Evolutionary conservation across 2,888 invertebrate genomes (phyloP).

Genomic region (Aethes cnicana): DNA sequence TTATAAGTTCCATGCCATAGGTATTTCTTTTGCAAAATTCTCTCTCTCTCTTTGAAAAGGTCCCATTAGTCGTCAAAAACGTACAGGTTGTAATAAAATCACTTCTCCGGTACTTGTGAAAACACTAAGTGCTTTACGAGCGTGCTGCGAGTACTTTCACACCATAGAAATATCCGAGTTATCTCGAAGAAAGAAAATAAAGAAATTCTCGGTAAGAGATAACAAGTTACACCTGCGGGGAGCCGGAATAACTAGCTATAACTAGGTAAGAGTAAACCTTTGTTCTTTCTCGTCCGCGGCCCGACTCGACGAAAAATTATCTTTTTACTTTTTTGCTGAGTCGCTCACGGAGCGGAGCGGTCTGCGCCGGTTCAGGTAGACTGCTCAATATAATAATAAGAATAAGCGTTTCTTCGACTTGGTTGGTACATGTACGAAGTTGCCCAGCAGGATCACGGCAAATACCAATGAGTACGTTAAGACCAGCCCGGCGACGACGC

Average conservation of each 20-base stretch:
- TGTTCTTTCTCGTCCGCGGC: constrained; percentile 70
- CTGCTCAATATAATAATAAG: constrained; percentile 65
- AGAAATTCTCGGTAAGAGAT: constrained; percentile 67
- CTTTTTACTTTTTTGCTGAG: constrained; percentile 76
- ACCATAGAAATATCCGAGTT: constrained; percentile 50
- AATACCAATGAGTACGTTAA: too few relatives aligned
- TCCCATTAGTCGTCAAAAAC: too few relatives aligned
- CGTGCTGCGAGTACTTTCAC: constrained; percentile 45
- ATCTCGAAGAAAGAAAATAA: constrained; percentile 56
- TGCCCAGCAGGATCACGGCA: too few relatives aligned
- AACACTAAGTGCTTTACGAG: constrained; percentile 35
- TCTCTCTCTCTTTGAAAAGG: too few relatives aligned
- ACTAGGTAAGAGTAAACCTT: constrained; percentile 73
- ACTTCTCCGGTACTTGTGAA: not conserved
- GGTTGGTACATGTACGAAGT: not conserved
- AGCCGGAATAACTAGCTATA: constrained; percentile 69
- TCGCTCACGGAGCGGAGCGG: constrained; percentile 57
- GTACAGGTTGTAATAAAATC: constrained; percentile 7
- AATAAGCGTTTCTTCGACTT: constrained; percentile 37
- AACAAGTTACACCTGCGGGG: constrained; percentile 76
- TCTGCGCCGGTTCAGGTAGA: constrained; percentile 65
- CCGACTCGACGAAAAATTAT: constrained; percentile 73
- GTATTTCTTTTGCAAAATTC: too few relatives aligned
- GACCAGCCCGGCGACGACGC: too few relatives aligned
- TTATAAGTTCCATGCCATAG: constrained; percentile 16